Conservation (phyloP, 2,888 invertebrate species). For the Augiades crinisus region DNA sequence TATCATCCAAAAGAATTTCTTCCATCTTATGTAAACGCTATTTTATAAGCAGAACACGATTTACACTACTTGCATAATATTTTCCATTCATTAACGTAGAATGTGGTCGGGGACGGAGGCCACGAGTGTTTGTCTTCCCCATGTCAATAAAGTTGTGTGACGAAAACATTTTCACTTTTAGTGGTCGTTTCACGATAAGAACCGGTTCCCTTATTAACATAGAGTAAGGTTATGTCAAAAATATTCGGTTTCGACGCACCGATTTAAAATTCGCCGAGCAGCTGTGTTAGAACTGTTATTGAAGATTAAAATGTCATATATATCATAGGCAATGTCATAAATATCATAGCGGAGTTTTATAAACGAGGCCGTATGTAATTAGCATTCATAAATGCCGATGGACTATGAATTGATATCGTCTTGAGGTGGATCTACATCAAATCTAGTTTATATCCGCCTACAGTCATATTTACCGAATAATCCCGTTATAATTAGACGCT, state of each 20-base stretch:
- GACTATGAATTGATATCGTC: conserved; percentile 5
- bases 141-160: conserved; percentile 21
- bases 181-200: not conserved
- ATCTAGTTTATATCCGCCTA: conserved; percentile 3
- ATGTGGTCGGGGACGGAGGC: conserved; percentile 1
- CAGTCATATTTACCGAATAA: conserved; percentile 3
- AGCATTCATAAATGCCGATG: conserved; percentile 4
- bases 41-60: not conserved
- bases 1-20: not conserved
- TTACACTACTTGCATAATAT: conserved; percentile 22
- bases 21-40: conserved; percentile 4
- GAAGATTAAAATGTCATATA: not conserved
- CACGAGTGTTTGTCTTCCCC: conserved; percentile 13
- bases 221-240: not conserved
- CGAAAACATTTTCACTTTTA: conserved; percentile 25
- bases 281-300: not conserved
- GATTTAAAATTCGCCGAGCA: not conserved
- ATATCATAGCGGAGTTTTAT: not conserved
- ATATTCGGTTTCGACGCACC: not conserved
- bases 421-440: not conserved
- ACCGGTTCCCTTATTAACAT: conserved; percentile 14
- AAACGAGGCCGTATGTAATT: conserved; percentile 16
- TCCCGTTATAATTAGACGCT: conserved; percentile 13
- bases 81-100: conserved; percentile 16
- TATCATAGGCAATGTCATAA: not conserved